A percentile compares a stretch with the other conserved stretches of the same genome.
Evolutionary conservation across 1,140 invertebrate species (phyloP).

Genomic region (Brachionus paranguensis): DNA sequence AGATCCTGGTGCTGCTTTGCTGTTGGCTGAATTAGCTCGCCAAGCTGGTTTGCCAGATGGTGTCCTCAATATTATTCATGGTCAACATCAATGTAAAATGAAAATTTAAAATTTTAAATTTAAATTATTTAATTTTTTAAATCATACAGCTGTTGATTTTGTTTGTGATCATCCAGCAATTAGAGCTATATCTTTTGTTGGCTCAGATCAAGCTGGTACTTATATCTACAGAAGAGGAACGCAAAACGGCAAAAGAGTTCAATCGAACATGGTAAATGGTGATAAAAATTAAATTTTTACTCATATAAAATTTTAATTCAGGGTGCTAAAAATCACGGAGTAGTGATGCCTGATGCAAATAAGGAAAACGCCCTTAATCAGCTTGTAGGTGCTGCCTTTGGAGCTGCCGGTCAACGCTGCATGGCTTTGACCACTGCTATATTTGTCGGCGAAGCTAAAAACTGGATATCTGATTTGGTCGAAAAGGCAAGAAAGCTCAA

Average conservation of each 20-base stretch:
- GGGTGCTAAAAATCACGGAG: constrained; percentile 96
- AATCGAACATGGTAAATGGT: constrained; percentile 74
- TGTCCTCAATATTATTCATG: constrained; percentile 91
- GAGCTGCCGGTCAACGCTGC: constrained; percentile 79
- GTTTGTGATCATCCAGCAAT: constrained; percentile 94
- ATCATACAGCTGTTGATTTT: constrained; percentile 73
- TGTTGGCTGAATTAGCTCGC: constrained; percentile 78
- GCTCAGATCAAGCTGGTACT: constrained; percentile 87
- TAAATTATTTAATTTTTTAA: neutral
- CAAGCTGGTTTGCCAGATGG: constrained; percentile 89
- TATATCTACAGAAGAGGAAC: constrained; percentile 89
- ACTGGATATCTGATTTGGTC: constrained; percentile 89
- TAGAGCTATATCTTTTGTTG: constrained; percentile 95
- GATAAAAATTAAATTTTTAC: neutral
- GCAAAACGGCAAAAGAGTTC: constrained; percentile 85
- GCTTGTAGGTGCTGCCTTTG: constrained; percentile 84
- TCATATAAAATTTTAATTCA: neutral
- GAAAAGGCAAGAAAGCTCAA: constrained; percentile 78
- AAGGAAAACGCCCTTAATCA: constrained; percentile 86
- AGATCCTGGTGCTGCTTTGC: constrained; percentile 90
- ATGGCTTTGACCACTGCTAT: constrained; percentile 97
- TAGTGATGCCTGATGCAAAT: constrained; percentile 92
- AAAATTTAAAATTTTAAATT: constrained; percentile 55
- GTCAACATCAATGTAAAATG: constrained; percentile 63
- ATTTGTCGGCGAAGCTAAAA: constrained; percentile 84